These are phyloP conservation scores for Falco columbarius DNA, from an alignment of 2,797 vertebrate species.

Conservation along the genomic window DNA sequence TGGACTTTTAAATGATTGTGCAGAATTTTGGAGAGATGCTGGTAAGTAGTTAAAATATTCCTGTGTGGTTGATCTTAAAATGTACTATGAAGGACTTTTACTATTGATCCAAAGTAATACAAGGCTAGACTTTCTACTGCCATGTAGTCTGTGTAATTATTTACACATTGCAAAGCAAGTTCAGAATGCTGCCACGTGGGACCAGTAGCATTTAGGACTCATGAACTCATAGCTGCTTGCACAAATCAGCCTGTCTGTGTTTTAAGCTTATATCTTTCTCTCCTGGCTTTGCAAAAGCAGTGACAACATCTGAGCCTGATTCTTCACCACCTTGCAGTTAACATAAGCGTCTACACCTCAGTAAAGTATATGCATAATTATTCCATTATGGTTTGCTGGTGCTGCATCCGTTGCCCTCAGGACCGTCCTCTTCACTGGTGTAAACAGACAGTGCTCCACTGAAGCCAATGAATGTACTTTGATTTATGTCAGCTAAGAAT, in stretches of 20 bases:
- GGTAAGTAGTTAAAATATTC: constrained; percentile 7
- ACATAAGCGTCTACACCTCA: background rate
- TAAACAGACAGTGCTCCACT: background rate
- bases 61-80: background rate
- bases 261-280: constrained; percentile 10
- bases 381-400: background rate
- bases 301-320: constrained; percentile 7
- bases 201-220: background rate
- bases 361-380: background rate
- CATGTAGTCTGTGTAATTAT: constrained; percentile 9
- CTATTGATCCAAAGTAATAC: constrained; percentile 25
- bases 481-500: background rate
- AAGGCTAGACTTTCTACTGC: constrained; percentile 1
- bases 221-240: background rate
- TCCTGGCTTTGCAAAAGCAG: constrained; percentile 17
- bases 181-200: background rate
- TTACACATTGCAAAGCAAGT: background rate
- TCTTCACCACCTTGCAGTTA: background rate
- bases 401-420: background rate
- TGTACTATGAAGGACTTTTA: background rate
- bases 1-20: background rate
- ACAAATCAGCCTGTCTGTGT: background rate
- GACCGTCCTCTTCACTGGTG: background rate
- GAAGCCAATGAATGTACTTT: background rate
- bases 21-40: background rate